Percentiles rank a stretch among this genome's conserved stretches.
These are phyloP conservation scores for Rhyacophila brunnea DNA, from an alignment of 1,140 invertebrate genomes.

Conservation along the genomic window DNA sequence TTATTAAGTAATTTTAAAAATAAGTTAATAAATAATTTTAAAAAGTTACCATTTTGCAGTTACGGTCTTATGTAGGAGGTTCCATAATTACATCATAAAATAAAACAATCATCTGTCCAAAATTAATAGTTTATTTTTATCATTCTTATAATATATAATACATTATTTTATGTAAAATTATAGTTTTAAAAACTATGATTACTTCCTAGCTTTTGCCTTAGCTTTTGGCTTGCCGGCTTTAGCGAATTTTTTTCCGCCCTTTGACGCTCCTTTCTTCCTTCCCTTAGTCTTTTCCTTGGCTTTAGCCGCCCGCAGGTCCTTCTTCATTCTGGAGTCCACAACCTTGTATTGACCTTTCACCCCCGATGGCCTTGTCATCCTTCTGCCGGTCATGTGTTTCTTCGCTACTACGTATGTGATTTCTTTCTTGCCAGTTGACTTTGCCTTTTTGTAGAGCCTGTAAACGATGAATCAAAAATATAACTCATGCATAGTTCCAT, in stretches of 20 bases:
- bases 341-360: conserved; percentile 92
- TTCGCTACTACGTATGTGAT: conserved; percentile 94
- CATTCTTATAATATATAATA: too few relatives aligned
- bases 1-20: too few relatives aligned
- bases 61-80: too few relatives aligned
- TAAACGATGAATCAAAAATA: conserved; percentile 37
- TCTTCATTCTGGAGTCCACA: conserved; percentile 95
- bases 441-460: conserved; percentile 92
- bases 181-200: neutral
- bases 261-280: conserved; percentile 32
- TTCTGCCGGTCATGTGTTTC: conserved; percentile 78
- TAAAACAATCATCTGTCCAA: too few relatives aligned
- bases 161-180: too few relatives aligned
- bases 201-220: conserved; percentile 14
- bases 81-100: too few relatives aligned
- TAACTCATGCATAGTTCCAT: too few relatives aligned
- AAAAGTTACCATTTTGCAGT: too few relatives aligned
- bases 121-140: too few relatives aligned
- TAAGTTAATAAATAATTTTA: too few relatives aligned
- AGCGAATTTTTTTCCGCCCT: conserved; percentile 37
- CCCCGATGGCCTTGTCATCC: conserved; percentile 75
- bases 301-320: conserved; percentile 76
- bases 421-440: conserved; percentile 80
- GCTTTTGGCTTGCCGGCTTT: conserved; percentile 38
- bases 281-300: conserved; percentile 57